Conservation (phyloP, 1,140 invertebrate genomes). For the Drosophila carrolli region DNA sequence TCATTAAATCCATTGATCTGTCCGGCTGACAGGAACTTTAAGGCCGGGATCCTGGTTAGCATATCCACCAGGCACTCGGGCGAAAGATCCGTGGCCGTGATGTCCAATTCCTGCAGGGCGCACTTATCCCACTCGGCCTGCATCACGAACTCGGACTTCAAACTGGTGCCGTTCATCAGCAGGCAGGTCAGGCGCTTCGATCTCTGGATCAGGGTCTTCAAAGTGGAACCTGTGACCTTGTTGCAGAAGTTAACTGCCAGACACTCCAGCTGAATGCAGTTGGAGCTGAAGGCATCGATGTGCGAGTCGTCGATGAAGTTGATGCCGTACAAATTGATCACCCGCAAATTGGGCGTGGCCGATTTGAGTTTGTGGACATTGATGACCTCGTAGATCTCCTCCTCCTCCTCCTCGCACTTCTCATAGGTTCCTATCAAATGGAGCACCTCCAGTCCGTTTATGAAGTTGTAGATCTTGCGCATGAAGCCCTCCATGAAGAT, state of each 20-base stretch:
- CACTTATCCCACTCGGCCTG: slow-evolving; percentile 98
- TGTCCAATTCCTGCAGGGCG: slow-evolving; percentile 96
- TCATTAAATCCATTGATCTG: slow-evolving; percentile 99
- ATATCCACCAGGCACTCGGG: slow-evolving; percentile 97
- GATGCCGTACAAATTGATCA: slow-evolving; percentile 98
- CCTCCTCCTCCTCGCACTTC: slow-evolving; percentile 99
- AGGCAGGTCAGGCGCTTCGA: slow-evolving; percentile 96
- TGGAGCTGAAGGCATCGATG: slow-evolving; percentile 98
- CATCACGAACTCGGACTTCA: slow-evolving; percentile 96
- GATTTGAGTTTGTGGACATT: slow-evolving; percentile 99
- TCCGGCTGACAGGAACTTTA: slow-evolving; percentile 96
- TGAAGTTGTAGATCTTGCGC: slow-evolving; percentile 99
- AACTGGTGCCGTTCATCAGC: slow-evolving; percentile 97
- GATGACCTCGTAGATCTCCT: slow-evolving; percentile 99
- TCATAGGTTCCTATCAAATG: slow-evolving; percentile 99
- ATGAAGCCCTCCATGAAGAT: slow-evolving; percentile 99
- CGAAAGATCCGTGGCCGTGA: slow-evolving; percentile 97
- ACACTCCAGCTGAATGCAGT: slow-evolving; percentile 98
- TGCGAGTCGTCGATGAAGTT: slow-evolving; percentile 99
- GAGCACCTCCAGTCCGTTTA: slow-evolving; percentile 98
- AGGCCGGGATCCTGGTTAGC: slow-evolving; percentile 93
- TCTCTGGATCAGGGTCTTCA: slow-evolving; percentile 97
- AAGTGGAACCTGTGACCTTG: slow-evolving; percentile 98
- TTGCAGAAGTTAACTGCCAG: slow-evolving; percentile 98
- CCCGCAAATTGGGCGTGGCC: slow-evolving; percentile 96